Evolutionary conservation across 2,113 vertebrate genomes (phyloP).

Genomic region (Varanus komodoensis): DNA sequence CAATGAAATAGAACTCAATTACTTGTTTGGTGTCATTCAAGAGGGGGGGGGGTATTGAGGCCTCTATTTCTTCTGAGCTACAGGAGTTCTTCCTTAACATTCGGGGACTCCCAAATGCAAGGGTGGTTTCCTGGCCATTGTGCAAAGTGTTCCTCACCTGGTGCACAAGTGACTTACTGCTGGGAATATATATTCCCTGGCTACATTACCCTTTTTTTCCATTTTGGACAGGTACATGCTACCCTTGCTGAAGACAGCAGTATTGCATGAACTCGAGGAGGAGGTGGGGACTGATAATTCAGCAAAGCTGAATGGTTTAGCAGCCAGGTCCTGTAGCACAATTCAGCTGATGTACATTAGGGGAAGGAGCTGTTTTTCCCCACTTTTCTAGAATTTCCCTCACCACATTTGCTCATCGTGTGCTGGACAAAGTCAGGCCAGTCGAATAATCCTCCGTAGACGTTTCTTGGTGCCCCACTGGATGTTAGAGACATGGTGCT

Average conservation of each 20-base stretch:
- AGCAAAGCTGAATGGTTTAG: background rate
- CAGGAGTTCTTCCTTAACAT: background rate
- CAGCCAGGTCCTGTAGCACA: background rate
- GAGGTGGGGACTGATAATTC: background rate
- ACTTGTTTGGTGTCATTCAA: background rate
- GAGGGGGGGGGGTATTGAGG: background rate
- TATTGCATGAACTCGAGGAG: background rate
- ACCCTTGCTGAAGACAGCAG: background rate
- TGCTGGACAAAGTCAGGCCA: background rate
- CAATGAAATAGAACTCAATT: background rate
- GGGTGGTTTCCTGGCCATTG: rapidly evolving
- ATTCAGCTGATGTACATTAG: background rate
- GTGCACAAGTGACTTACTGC: background rate
- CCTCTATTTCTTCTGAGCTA: background rate
- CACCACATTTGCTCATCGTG: background rate
- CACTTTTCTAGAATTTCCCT: background rate
- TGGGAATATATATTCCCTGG: background rate
- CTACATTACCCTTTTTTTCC: background rate
- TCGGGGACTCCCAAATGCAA: background rate
- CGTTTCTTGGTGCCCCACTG: background rate
- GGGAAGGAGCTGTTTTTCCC: too few species aligned
- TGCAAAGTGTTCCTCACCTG: background rate
- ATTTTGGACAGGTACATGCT: background rate
- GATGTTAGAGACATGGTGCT: too few species aligned
- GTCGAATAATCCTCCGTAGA: background rate